Base-by-base conservation (phyloP, 2,797 vertebrate species). In the Octomys mimax region DNA sequence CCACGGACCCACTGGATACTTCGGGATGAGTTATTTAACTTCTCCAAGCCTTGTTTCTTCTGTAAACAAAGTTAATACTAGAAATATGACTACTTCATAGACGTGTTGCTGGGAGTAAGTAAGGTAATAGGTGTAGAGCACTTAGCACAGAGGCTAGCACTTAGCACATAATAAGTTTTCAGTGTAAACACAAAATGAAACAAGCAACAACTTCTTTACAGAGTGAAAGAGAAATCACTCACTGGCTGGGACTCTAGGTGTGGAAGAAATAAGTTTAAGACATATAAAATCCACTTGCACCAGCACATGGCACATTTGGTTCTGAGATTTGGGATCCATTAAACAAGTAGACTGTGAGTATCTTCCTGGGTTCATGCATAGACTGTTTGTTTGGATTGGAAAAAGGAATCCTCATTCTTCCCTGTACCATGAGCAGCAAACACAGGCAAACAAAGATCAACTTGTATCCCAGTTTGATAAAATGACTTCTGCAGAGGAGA, bases 1-100 rank as follows among this genome's bases (percentile, higher is more conserved):
- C 21, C 18, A 33, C 4, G 88, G 42, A 84, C 84, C 46, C 93
- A 70, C 9, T 79, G 39, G 49, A 33, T 92, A 70, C 80, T 84
- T 94, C 94, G 64, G 49, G 24, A 68, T 89, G 79, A 94, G 28
- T 90, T 83, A n/a, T 26, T 61, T 77, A 70, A 59, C 54, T 59
- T 73, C 46, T 54, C 39, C 83, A 54, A 66, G 66, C 36, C 85
- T 97, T 64, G 14, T 71, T 91, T 46, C 13, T 64, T 54, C 62
- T 89, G n/a, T 87, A 85, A 71, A 88, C 78, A 54, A 89, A 18
- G 42, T 52, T 84, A 42, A 59, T 79, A 49, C 22, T 87, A 73
- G 64, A 61, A 28, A 68, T 21, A 31, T 36, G n/a, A 11, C 26
- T 78, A 39, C 61, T 33, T 95, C 21, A 26, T 22, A 62, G 33